phyloP scores from a whole-genome alignment of 2,113 vertebrate genomes.

The Sebastes fasciatus region DNA sequence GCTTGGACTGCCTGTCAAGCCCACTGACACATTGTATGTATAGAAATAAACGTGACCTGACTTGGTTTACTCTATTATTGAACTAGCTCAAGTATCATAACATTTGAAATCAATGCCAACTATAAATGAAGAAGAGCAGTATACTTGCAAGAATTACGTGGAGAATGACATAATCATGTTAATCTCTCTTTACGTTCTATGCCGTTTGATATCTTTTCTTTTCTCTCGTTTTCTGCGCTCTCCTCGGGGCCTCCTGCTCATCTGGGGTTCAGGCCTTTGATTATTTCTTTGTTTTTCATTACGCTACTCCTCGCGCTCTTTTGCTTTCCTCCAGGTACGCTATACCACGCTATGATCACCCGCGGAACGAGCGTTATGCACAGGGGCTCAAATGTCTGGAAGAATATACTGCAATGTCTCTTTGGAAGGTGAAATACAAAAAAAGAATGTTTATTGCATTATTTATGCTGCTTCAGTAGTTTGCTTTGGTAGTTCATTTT shows the following conservation, averaged over 20 bases:
- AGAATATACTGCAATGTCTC: conserved; percentile 77
- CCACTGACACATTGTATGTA: conserved; percentile 9
- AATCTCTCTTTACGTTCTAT: conserved; percentile 55
- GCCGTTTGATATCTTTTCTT: conserved; percentile 64
- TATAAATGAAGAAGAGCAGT: conserved; percentile 42
- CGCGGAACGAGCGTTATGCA: conserved; percentile 84
- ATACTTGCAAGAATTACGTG: conserved; percentile 42
- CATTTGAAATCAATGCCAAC: conserved; percentile 47
- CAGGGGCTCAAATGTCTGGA: conserved; percentile 82
- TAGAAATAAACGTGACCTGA: conserved; percentile 8
- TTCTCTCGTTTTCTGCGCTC: conserved; percentile 33
- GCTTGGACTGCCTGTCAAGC: neutral
- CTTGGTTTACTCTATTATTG: conserved; percentile 36
- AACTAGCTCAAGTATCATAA: conserved; percentile 37
- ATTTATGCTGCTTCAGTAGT: conserved; percentile 88
- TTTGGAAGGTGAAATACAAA: conserved; percentile 81
- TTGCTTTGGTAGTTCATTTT: conserved; percentile 68
- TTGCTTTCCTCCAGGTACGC: conserved; percentile 83
- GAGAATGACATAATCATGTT: conserved; percentile 61
- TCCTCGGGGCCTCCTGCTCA: conserved; percentile 48
- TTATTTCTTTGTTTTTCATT: conserved; percentile 69
- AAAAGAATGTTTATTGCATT: conserved; percentile 83
- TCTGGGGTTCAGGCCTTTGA: conserved; percentile 55
- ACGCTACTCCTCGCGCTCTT: conserved; percentile 37
- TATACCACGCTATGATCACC: conserved; percentile 86